Percentiles rank a stretch among this genome's conserved stretches.
These are phyloP conservation scores for Macrophya annulata DNA, from an alignment of 2,888 invertebrate genomes.

Conservation along the genomic window DNA sequence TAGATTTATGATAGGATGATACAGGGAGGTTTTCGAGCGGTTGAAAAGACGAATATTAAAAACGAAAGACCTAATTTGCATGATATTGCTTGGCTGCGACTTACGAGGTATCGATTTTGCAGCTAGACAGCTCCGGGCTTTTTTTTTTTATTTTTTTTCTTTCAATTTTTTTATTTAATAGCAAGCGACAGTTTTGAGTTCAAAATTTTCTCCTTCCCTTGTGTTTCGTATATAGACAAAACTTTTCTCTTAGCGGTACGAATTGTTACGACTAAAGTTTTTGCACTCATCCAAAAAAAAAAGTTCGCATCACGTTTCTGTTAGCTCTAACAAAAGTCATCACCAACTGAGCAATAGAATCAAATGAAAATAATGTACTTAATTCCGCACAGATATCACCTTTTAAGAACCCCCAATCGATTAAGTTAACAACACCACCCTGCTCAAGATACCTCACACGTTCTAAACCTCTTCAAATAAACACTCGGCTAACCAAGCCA, in stretches of 20 bases:
- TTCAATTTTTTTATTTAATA: background rate
- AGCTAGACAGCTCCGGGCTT: background rate
- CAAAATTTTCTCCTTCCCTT: background rate
- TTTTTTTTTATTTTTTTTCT: background rate
- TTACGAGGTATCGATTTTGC: constrained; percentile 35
- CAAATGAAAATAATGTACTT: constrained; percentile 16
- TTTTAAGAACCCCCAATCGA: background rate
- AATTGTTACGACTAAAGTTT: background rate
- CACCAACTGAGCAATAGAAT: background rate
- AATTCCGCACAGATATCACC: background rate
- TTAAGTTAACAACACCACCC: background rate
- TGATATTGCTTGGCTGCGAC: constrained; percentile 33
- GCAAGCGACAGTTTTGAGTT: background rate
- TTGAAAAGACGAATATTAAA: constrained; percentile 4
- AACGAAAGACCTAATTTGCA: constrained; percentile 16
- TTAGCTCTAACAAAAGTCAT: background rate
- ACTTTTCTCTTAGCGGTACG: background rate
- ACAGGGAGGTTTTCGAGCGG: background rate
- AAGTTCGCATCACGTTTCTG: background rate
- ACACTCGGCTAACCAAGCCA: constrained; percentile 6
- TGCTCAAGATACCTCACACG: constrained; percentile 1
- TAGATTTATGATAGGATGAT: background rate
- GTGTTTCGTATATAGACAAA: background rate
- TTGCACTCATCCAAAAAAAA: background rate
- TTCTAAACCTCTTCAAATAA: constrained; percentile 31